Evolutionary conservation across 2,113 vertebrate species (phyloP), one percentile per base, ranked within the genome.

Genomic region (Eidolon helvum): DNA sequence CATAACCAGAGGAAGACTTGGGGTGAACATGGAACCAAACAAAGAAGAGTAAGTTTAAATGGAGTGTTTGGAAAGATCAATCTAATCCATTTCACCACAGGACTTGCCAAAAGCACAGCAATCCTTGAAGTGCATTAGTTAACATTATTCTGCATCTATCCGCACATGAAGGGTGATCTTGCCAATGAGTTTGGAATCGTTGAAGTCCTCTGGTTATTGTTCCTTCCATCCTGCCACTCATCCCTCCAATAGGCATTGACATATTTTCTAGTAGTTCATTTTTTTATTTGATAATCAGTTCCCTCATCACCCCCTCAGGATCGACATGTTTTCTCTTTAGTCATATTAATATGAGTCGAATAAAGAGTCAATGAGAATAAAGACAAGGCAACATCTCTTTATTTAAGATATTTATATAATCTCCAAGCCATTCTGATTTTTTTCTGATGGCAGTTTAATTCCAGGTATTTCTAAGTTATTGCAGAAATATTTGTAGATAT

Each of bases 21-120:
- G 45, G 43, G 22, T 72, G 24, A 86, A 40, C 38, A 9, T 18
- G 61, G 55, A 86, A 78, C 35, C 50, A 74, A 93, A 80, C 30
- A 78, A 96, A 68, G n/a, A 48, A 38, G 50, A 93, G 2, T 77
- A 28, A 79, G 50, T 91, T 59, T 59, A 30, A 95, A 75, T 65
- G 69, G 78, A 93, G 59, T 86, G n/a, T 96, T 83, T 87, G 38
- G 89, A 89, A 90, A 57, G 28, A 69, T 93, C 83, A 78, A 59
- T 77, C 57, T 86, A 91, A 93, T 82, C 35, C 19, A 65, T 75
- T 65, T 65, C 53, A 75, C 21, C 66, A 68, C 26, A 78, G 30
- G 21, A 50, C 24, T 94, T 95, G 6, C 63, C 71, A 30, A 38
- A 80, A 35, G 28, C 22, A 88, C 8, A 65, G 1, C 2, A 21